These are phyloP conservation scores for Blastobasis lacticolella DNA, from an alignment of 2,888 invertebrate genomes.

Conservation along the genomic window DNA sequence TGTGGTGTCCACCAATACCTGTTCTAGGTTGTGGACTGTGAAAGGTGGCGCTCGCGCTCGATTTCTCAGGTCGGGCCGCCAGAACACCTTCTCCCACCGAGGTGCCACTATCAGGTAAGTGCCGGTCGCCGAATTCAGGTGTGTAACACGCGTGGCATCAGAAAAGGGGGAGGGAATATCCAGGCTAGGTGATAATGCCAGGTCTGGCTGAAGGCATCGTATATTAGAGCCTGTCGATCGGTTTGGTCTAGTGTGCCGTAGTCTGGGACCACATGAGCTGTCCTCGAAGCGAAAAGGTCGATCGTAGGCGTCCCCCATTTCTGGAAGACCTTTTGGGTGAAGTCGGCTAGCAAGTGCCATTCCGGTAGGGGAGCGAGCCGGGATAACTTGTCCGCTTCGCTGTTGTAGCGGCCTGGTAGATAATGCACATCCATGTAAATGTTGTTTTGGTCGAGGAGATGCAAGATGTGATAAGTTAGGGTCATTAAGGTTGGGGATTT, in stretches of 20 bases:
- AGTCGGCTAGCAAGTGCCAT: constrained; percentile 17
- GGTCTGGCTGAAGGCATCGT: constrained; percentile 10
- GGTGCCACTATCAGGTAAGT: constrained; percentile 10
- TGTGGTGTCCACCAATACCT: constrained; percentile 1
- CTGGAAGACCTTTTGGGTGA: constrained; percentile 10
- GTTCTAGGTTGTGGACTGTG: constrained; percentile 3
- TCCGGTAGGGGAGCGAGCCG: constrained; percentile 13
- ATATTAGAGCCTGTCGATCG: constrained; percentile 10
- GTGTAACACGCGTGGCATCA: constrained; percentile 11
- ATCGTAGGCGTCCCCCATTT: constrained; percentile 13
- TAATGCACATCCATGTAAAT: constrained; percentile 13
- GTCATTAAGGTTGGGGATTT: constrained; percentile 16
- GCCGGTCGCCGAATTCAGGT: constrained; percentile 11
- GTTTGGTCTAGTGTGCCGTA: constrained; percentile 10
- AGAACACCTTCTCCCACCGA: constrained; percentile 13
- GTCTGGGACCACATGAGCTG: constrained; percentile 8
- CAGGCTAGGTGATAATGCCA: constrained; percentile 17
- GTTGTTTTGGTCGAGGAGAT: constrained; percentile 14
- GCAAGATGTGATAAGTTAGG: constrained; percentile 13
- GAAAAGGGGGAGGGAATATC: constrained; percentile 17
- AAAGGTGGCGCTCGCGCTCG: constrained; percentile 10
- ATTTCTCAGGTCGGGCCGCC: constrained; percentile 12
- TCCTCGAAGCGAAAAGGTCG: constrained; percentile 14
- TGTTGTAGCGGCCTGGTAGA: constrained; percentile 20
- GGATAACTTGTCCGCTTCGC: constrained; percentile 17